Percentiles rank a stretch among this genome's conserved stretches.
These are phyloP conservation scores for Eustalomyia histrio DNA, from an alignment of 2,888 invertebrate genomes.

Conservation along the genomic window DNA sequence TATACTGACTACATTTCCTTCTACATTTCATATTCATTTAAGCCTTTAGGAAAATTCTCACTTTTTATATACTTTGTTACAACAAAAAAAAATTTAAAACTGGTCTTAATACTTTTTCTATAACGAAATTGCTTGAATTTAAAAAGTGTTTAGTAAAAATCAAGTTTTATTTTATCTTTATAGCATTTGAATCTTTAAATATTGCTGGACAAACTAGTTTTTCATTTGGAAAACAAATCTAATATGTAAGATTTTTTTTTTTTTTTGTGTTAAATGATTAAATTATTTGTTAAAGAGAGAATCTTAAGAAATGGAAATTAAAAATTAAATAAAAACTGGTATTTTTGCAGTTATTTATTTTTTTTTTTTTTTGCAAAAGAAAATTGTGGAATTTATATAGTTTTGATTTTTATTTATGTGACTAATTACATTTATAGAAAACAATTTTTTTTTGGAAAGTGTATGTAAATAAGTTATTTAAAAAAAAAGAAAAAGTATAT, in stretches of 20 bases:
- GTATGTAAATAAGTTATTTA: conserved; percentile 7
- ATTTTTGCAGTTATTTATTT: conserved; percentile 6
- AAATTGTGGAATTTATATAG: conserved; percentile 7
- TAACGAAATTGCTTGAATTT: neutral
- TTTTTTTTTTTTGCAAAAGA: conserved; percentile 12
- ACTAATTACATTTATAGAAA: conserved; percentile 8
- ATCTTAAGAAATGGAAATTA: conserved; percentile 61
- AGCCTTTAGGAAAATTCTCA: conserved; percentile 31
- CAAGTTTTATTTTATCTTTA: conserved; percentile 31
- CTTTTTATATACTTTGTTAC: conserved; percentile 4
- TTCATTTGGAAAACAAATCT: conserved; percentile 32
- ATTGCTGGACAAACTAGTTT: conserved; percentile 52
- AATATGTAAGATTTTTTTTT: conserved; percentile 2
- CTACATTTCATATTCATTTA: neutral
- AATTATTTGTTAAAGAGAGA: conserved; percentile 51
- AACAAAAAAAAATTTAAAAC: conserved; percentile 12
- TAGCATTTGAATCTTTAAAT: neutral
- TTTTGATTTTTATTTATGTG: neutral
- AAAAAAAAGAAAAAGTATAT: neutral
- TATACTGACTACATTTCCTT: neutral
- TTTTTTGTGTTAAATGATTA: conserved; percentile 27
- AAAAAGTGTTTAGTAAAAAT: neutral
- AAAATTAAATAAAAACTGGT: conserved; percentile 53
- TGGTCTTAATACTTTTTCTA: neutral
- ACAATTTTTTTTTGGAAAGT: neutral